Evolutionary conservation across 2,113 vertebrate species (phyloP).

Genomic region (Oryzias celebensis): DNA sequence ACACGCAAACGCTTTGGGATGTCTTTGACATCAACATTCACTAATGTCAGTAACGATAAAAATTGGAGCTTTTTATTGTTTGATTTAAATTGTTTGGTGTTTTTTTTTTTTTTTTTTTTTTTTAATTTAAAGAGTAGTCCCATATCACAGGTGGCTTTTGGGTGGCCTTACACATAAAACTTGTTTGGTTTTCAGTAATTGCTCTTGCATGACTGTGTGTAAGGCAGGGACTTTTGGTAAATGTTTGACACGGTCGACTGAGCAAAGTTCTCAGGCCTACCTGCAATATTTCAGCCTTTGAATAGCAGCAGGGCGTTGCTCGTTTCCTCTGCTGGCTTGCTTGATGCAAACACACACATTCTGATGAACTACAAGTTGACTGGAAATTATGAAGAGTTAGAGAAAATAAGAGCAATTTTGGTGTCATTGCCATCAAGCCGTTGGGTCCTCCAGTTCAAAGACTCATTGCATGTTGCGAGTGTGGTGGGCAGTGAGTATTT

Average conservation of each 20-base stretch:
- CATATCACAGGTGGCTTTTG: constrained; percentile 45
- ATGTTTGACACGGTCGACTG: constrained; percentile 60
- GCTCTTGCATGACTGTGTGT: constrained; percentile 68
- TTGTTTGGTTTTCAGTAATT: constrained; percentile 61
- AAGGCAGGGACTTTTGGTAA: constrained; percentile 69
- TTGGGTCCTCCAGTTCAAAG: constrained; percentile 55
- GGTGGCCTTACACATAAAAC: constrained; percentile 53
- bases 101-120: constrained; percentile 64
- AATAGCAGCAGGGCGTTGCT: constrained; percentile 68
- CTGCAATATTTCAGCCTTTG: constrained; percentile 72
- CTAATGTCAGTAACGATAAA: constrained; percentile 28
- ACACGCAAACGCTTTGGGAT: background rate
- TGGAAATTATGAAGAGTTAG: constrained; percentile 77
- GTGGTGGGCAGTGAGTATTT: constrained; percentile 71
- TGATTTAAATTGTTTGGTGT: constrained; percentile 55
- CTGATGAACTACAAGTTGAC: constrained; percentile 76
- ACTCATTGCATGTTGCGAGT: constrained; percentile 49
- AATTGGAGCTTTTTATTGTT: constrained; percentile 38
- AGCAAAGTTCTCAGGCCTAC: constrained; percentile 63
- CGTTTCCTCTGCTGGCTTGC: constrained; percentile 56
- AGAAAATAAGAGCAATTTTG: constrained; percentile 72
- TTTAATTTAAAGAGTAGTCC: constrained; percentile 51
- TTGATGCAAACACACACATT: constrained; percentile 66
- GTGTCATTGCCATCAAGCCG: constrained; percentile 70
- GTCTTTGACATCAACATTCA: constrained; percentile 3